Conservation (phyloP, 2,113 vertebrate species). For the Scatophagus argus region DNA sequence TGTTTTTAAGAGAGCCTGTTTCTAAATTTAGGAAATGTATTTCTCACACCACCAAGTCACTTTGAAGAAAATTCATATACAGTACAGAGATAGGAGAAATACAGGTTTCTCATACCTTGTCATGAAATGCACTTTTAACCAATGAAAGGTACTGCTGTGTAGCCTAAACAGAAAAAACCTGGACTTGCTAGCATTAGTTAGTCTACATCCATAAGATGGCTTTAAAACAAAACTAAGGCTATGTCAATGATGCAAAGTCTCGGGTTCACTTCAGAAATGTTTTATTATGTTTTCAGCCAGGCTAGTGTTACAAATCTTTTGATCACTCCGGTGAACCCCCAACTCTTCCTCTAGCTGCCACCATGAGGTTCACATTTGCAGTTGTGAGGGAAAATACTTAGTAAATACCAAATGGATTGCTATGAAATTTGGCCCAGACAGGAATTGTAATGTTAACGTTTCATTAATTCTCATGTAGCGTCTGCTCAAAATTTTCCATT, state of each 20-base stretch:
- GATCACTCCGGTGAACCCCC: too few relatives aligned
- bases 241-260: too few relatives aligned
- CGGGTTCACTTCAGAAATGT: too few relatives aligned
- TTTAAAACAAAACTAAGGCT: background rate
- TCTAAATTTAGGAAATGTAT: constrained; percentile 16
- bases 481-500: background rate
- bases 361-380: too few relatives aligned
- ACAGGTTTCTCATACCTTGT: background rate
- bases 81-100: constrained; percentile 4
- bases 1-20: background rate
- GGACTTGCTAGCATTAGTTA: background rate
- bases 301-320: too few relatives aligned
- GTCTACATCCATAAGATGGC: background rate
- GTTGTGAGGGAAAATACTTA: too few relatives aligned
- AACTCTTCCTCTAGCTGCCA: too few relatives aligned
- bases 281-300: too few relatives aligned
- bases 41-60: constrained; percentile 8
- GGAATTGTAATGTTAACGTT: too few relatives aligned
- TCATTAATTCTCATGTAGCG: background rate
- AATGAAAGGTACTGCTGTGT: background rate
- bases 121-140: background rate
- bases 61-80: constrained; percentile 20
- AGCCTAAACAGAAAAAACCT: background rate
- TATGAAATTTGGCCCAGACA: too few relatives aligned
- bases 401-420: too few relatives aligned